Percentiles rank a stretch among this genome's conserved stretches.
Conservation (phyloP, 64 coral and sea anemone species). For the Dendrophyllia cribrosa region DNA sequence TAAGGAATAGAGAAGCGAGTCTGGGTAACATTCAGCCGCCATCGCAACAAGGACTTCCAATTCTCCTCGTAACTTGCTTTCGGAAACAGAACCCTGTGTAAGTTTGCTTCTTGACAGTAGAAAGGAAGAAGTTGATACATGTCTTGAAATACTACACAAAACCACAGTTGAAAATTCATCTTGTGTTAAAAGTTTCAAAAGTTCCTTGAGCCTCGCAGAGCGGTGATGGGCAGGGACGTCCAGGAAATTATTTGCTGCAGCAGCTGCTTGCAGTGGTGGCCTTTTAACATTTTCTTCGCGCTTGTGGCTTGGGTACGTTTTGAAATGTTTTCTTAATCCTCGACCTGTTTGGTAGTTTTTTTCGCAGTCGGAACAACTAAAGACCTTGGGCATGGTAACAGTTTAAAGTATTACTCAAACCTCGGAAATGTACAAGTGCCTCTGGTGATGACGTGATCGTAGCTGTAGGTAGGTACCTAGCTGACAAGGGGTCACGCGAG, state of each 20-base stretch:
- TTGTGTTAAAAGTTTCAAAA: too few species aligned
- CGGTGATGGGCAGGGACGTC: too few species aligned
- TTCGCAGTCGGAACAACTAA: not conserved
- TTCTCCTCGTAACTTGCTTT: slow-evolving; percentile 38
- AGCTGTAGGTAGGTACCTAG: not conserved
- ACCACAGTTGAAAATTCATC: slow-evolving; percentile 19
- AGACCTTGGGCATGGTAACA: slow-evolving; percentile 18
- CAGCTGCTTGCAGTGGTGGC: not conserved
- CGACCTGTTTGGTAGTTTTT: slow-evolving; percentile 11
- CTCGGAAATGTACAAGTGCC: not conserved
- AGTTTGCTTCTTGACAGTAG: slow-evolving; percentile 2
- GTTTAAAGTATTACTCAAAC: not conserved
- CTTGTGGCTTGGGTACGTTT: too few species aligned
- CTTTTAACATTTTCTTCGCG: too few species aligned
- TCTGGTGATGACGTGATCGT: slow-evolving; percentile 1
- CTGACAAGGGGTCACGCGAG: slow-evolving; percentile 5
- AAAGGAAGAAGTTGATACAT: slow-evolving; percentile 34
- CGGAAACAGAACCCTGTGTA: slow-evolving; percentile 15
- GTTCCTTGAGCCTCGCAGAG: too few species aligned
- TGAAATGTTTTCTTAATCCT: slow-evolving; percentile 6
- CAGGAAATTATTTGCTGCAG: slow-evolving; percentile 31
- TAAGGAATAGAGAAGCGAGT: slow-evolving; percentile 7
- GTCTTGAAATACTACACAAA: not conserved
- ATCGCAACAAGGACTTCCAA: slow-evolving; percentile 14
- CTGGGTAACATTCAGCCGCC: not conserved